A percentile compares a stretch with the other conserved stretches of the same genome.
Evolutionary conservation across 2,113 vertebrate species (phyloP).

Genomic region (Martes martes): DNA sequence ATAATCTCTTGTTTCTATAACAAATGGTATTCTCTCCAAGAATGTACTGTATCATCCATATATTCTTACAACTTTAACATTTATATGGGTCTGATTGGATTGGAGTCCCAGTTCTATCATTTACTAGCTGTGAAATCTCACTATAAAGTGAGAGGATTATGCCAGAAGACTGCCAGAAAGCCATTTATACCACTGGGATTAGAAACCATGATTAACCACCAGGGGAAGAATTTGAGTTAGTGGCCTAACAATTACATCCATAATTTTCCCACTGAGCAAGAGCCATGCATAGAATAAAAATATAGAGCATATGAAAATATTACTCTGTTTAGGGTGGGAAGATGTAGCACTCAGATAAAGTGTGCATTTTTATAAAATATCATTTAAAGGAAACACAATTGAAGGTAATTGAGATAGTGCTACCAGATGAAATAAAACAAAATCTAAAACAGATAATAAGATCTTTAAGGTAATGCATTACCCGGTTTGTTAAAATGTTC

Average conservation of each 20-base stretch:
- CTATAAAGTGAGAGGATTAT: slow-evolving; percentile 34
- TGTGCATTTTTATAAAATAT: slow-evolving; percentile 27
- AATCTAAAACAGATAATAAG: slow-evolving; percentile 22
- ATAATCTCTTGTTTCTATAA: not conserved
- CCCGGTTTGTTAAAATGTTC: slow-evolving; percentile 6
- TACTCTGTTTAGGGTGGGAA: not conserved
- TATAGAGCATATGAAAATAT: slow-evolving; percentile 37
- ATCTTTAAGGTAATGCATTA: slow-evolving; percentile 22
- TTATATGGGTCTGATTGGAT: slow-evolving; percentile 29
- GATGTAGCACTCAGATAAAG: not conserved
- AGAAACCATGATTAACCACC: slow-evolving; percentile 51
- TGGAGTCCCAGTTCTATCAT: slow-evolving; percentile 27
- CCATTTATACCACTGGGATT: slow-evolving; percentile 19
- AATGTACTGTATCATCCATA: not conserved
- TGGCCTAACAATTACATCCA: slow-evolving; percentile 49
- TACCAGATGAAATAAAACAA: slow-evolving; percentile 22
- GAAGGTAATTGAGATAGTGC: slow-evolving; percentile 42
- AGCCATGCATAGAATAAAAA: slow-evolving; percentile 30
- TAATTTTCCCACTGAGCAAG: slow-evolving; percentile 51
- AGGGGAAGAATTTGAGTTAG: slow-evolving; percentile 51
- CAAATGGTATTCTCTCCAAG: not conserved
- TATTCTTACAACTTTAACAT: slow-evolving; percentile 23
- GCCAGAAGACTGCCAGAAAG: slow-evolving; percentile 17
- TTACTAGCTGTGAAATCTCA: slow-evolving; percentile 42
- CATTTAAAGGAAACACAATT: slow-evolving; percentile 29